Base-by-base conservation (phyloP, 2,888 invertebrate species). In the Hyppa rectilinea region DNA sequence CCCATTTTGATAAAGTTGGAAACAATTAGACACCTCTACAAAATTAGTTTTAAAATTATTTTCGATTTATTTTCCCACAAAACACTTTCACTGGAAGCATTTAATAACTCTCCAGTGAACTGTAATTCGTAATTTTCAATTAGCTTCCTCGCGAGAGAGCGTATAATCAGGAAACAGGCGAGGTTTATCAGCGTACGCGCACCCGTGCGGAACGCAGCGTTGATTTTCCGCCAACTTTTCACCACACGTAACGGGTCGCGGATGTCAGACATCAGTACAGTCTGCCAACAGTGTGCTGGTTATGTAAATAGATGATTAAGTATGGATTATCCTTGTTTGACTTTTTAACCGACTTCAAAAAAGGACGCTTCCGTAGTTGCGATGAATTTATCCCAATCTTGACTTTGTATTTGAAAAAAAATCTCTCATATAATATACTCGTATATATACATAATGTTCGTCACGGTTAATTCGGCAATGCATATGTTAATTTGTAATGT, bases 161-260 rank as follows among this genome's bases (percentile, higher is more conserved):
- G 78, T 82, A 83, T 87, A 91, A 91, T 89, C 82, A 91, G 91
- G 92, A 92, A 92, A 84, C 79, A 26, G 59, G 80, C 64, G 75
- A 74, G 85, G 85, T 86, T 81, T 84, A 86, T 83, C 75, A 65
- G 85, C 59, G 82, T 83, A 72, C 66, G 82, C 76, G 88, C 87
- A 86, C 80, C 85, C 87, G 82, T 83, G 86, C 87, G 86, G 86
- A 90, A 89, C 90, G 77, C 74, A 75, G 69, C 62, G 73, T 71
- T 80, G 63, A 79, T 83, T 82, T 82, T 72, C 81, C 83, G 80
- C 80, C 62, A 71, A 79, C 78, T 85, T 82, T 83, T 83, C 78
- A 69, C 64, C 63, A 69, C 49, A 85, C 72, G 76, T 82, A 85
- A 84, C 72, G 69, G 73, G 78, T 72, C 55, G 62, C 71, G 68